Base-by-base conservation (phyloP, 2,113 vertebrate genomes). In the Erinaceus europaeus region DNA sequence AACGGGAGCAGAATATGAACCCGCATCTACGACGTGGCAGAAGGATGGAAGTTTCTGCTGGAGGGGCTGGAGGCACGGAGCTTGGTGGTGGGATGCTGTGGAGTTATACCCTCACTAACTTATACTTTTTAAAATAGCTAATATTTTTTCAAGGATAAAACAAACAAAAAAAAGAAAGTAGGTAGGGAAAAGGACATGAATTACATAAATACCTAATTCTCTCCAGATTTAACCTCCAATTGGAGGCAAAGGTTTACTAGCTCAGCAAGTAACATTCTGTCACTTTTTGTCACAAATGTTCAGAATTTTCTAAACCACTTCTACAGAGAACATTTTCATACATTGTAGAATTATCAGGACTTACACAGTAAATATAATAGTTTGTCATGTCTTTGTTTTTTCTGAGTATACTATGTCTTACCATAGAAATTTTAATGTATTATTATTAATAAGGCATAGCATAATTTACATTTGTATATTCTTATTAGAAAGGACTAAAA, bases 331-430 rank as follows among this genome's bases (percentile, higher is more conserved):
- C 13, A 64, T 78, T 83, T 94, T 61, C 92, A 10, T 10, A 86
- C 76, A 83, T 85, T 64, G 20, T 59, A 65, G 42, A 75, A 84
- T 57, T 76, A 68, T 85, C 7, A 77, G 55, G 38, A 64, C 3
- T 89, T 89, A 65, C n/a, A 46, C 12, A 71, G 59, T 38, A 88
- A 88, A 93, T 62, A 34, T 20, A 44, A 69, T 52, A 55, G 46
- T 53, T 77, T 78, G 18, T 69, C 80, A 64, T 38, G 9, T 67
- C 17, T 89, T 89, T 65, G n/a, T 77, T 74, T 79, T 73, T 90
- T 78, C 1, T 5, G 74, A 71, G 6, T 88, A 17, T 53, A 92
- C 87, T 96, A 94, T 57, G 92, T 96, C 73, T 96, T 84, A 79
- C 40, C 86, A 80, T 88, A 42, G 10, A 59, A 71, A 81, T 88